These are phyloP conservation scores for Antechinus flavipes DNA, from an alignment of 2,113 vertebrate genomes.

Conservation along the genomic window DNA sequence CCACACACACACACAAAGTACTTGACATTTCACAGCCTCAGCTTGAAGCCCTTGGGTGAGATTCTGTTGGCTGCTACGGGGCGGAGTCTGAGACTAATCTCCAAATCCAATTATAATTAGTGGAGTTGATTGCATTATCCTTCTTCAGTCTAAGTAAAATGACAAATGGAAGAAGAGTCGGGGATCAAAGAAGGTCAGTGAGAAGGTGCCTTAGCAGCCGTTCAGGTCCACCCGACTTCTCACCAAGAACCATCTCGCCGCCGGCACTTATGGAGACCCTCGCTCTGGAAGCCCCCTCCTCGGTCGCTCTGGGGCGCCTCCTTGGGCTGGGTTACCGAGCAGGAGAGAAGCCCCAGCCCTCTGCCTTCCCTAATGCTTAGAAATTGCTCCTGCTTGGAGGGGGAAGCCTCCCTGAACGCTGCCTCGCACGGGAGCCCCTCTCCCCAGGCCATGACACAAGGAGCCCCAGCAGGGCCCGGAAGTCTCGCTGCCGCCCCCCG, in stretches of 20 bases:
- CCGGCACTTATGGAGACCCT: background rate
- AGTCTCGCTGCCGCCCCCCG: background rate
- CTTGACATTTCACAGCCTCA: background rate
- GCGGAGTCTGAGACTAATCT: background rate
- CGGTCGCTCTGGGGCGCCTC: background rate
- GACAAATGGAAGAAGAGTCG: background rate
- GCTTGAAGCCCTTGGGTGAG: background rate
- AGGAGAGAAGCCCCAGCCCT: background rate
- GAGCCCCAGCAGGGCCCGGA: slow-evolving; percentile 14
- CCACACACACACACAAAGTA: no score
- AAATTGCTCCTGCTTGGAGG: slow-evolving; percentile 12
- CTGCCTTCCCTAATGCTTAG: background rate
- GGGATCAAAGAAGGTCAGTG: background rate
- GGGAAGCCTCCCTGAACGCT: background rate
- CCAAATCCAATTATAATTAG: background rate
- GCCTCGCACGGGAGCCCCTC: slow-evolving; percentile 57
- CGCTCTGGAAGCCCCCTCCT: background rate
- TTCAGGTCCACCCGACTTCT: background rate
- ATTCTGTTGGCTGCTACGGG: background rate
- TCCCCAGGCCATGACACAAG: slow-evolving; percentile 62
- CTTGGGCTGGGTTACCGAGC: background rate
- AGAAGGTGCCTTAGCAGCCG: background rate
- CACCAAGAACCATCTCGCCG: no score
- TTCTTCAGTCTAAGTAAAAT: background rate
- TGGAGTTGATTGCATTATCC: background rate